A percentile compares a stretch with the other conserved stretches of the same genome.
These are phyloP conservation scores for Pseudorectes ferrugineus DNA, from an alignment of 2,113 vertebrate species.

Conservation along the genomic window DNA sequence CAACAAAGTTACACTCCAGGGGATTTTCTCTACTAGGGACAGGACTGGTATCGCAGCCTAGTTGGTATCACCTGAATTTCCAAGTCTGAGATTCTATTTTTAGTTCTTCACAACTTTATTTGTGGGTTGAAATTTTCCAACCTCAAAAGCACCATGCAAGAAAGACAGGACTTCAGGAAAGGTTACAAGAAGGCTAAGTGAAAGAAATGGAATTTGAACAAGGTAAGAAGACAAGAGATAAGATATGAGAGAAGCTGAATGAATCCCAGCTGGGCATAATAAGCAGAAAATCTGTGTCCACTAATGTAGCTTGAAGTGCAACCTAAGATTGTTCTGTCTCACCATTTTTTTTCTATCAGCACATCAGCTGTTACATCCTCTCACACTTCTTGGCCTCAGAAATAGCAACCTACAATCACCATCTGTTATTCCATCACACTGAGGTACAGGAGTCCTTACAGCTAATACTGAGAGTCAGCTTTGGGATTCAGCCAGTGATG, in stretches of 20 bases:
- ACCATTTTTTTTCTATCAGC: not conserved
- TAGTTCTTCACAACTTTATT: not conserved
- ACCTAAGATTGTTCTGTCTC: not conserved
- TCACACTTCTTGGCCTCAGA: not conserved
- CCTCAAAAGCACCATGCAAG: not conserved
- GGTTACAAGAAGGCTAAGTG: not conserved
- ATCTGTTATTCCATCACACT: not conserved
- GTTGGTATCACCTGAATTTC: not conserved
- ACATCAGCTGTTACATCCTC: not conserved
- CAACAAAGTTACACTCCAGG: not conserved
- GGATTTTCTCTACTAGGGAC: not conserved
- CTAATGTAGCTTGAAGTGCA: not conserved
- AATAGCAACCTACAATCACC: not conserved
- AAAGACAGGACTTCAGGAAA: not conserved
- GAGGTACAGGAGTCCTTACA: not conserved
- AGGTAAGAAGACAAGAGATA: not conserved
- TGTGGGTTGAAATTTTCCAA: not conserved
- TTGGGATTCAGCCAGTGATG: not conserved
- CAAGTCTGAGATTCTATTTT: not conserved
- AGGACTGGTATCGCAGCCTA: not conserved
- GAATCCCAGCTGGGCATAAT: not conserved
- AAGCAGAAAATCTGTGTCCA: not conserved
- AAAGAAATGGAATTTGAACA: constrained; percentile 9
- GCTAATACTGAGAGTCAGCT: not conserved
- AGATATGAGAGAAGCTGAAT: not conserved